Percentiles rank a stretch among this genome's conserved stretches.
These are phyloP conservation scores for Netelia fuscicornis DNA, from an alignment of 2,888 invertebrate species.

Conservation along the genomic window DNA sequence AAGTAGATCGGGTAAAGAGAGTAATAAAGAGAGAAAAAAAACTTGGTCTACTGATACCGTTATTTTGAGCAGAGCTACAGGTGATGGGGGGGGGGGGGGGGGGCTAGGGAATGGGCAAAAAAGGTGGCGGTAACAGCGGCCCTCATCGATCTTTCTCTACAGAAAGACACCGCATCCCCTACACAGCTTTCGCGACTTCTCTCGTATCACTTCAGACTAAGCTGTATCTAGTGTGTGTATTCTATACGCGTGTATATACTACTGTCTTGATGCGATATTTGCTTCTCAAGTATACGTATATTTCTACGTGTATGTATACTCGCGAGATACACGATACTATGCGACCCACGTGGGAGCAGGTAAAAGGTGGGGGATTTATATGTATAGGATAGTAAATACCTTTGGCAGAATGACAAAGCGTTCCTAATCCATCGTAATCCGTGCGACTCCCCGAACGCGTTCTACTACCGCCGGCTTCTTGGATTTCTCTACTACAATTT, in stretches of 20 bases:
- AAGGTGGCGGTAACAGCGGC: constrained; percentile 58
- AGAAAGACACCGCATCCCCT: constrained; percentile 26
- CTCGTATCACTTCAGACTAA: constrained; percentile 39
- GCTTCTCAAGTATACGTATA: constrained; percentile 31
- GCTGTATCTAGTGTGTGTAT: neutral
- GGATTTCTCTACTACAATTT: constrained; percentile 67
- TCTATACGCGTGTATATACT: neutral
- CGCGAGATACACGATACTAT: constrained; percentile 42
- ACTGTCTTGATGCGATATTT: constrained; percentile 4
- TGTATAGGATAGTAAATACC: constrained; percentile 66
- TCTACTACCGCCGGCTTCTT: constrained; percentile 66
- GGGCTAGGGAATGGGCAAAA: constrained; percentile 36
- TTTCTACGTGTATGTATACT: constrained; percentile 25
- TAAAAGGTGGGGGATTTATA: neutral
- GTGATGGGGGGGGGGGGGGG: constrained; percentile 38
- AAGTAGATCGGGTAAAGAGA: no score
- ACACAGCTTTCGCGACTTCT: constrained; percentile 2
- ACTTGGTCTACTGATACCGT: neutral
- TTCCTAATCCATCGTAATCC: constrained; percentile 73
- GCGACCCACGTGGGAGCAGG: constrained; percentile 47
- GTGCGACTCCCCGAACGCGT: constrained; percentile 48
- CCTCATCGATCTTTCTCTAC: constrained; percentile 69
- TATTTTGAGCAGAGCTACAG: constrained; percentile 22
- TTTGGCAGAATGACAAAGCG: constrained; percentile 73
- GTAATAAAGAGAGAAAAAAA: no score